These are phyloP conservation scores for Lobophora halterata DNA, from an alignment of 2,888 invertebrate genomes.

Conservation along the genomic window DNA sequence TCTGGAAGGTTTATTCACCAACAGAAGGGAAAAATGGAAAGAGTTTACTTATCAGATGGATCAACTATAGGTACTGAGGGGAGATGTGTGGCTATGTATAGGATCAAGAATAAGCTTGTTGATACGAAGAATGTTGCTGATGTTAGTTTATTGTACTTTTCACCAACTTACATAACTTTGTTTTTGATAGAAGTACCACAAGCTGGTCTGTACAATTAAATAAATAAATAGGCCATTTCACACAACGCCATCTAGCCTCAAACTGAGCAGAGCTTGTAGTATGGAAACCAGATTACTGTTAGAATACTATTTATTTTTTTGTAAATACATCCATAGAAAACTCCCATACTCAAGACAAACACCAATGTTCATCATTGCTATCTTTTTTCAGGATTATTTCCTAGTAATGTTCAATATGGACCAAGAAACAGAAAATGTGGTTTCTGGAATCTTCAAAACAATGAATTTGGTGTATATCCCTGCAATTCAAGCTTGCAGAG, in stretches of 20 bases:
- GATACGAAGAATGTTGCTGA: conserved; percentile 85
- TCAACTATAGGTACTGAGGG: conserved; percentile 79
- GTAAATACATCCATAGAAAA: too few relatives aligned
- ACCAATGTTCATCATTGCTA: too few relatives aligned
- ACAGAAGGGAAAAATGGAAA: conserved; percentile 69
- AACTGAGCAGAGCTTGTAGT: too few relatives aligned
- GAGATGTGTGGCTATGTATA: conserved; percentile 85
- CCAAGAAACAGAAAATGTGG: conserved; percentile 64
- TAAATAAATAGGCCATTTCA: too few relatives aligned
- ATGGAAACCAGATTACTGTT: too few relatives aligned
- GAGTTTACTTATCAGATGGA: conserved; percentile 84
- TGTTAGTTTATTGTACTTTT: conserved; percentile 64
- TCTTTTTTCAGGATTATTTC: conserved; percentile 60
- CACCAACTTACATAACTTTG: too few relatives aligned
- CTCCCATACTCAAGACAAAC: too few relatives aligned
- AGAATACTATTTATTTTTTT: too few relatives aligned
- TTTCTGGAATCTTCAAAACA: conserved; percentile 65
- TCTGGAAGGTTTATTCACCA: conserved; percentile 81
- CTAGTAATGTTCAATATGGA: conserved; percentile 56
- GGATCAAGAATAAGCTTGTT: conserved; percentile 81
- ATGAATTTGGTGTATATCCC: conserved; percentile 57
- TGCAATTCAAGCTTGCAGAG: conserved; percentile 54
- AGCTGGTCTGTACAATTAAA: too few relatives aligned
- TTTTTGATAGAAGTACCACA: too few relatives aligned
- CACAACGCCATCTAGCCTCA: too few relatives aligned